phyloP scores from a whole-genome alignment of 2,113 vertebrate species.

The Micromys minutus region DNA sequence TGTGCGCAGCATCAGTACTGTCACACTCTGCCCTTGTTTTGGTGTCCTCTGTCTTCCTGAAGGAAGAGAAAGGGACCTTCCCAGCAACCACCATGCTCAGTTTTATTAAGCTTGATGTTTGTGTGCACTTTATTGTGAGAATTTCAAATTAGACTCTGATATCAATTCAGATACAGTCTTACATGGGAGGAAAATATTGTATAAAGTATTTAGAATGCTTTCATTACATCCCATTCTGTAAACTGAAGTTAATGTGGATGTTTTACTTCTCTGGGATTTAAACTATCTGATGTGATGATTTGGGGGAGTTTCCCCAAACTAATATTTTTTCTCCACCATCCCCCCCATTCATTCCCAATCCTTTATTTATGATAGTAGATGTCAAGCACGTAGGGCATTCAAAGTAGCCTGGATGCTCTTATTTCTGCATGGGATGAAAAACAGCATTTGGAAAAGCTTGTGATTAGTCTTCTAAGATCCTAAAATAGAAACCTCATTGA shows the following conservation, averaged over 20 bases:
- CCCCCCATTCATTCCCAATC: slow-evolving; percentile 19
- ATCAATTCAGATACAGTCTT: not conserved
- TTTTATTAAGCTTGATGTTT: not conserved
- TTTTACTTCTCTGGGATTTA: not conserved
- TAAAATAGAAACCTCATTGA: slow-evolving; percentile 53
- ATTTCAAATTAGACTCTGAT: not conserved
- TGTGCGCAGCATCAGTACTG: slow-evolving; percentile 7
- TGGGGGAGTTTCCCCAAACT: not conserved
- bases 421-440: not conserved
- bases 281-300: not conserved
- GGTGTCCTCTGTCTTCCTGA: not conserved
- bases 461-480: slow-evolving; percentile 13
- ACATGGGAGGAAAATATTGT: not conserved
- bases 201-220: not conserved
- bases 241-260: not conserved
- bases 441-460: slow-evolving; percentile 54
- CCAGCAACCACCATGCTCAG: not conserved
- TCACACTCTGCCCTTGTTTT: not conserved
- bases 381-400: not conserved
- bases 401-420: slow-evolving; percentile 4
- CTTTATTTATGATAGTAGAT: not conserved
- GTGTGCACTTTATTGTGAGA: not conserved
- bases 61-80: slow-evolving; percentile 35
- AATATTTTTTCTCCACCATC: not conserved
- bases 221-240: not conserved